Evolutionary conservation across 2,888 invertebrate genomes (phyloP).

Genomic region (Cheilosia scutellata): DNA sequence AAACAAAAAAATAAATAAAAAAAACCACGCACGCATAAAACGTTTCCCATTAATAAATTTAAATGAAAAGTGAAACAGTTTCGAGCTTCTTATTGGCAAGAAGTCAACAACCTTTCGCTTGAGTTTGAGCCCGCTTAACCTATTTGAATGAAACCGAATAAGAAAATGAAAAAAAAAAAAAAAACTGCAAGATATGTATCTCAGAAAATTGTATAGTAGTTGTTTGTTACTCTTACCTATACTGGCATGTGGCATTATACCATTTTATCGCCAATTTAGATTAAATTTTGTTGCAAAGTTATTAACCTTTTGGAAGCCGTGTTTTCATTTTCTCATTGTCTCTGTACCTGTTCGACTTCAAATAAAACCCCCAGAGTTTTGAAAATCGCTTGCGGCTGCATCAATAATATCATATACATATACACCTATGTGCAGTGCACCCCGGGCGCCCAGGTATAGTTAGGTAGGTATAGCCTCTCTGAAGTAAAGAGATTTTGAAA

Average conservation of each 20-base stretch:
- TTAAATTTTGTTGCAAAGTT: conserved; percentile 64
- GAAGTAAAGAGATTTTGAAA: conserved; percentile 49
- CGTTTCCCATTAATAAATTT: conserved; percentile 12
- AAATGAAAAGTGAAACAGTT: conserved; percentile 52
- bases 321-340: conserved; percentile 6
- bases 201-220: conserved; percentile 16
- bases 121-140: conserved; percentile 62
- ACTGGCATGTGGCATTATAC: conserved; percentile 44
- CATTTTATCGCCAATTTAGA: conserved; percentile 50
- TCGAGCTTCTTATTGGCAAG: conserved; percentile 4
- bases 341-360: conserved; percentile 25
- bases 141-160: conserved; percentile 45
- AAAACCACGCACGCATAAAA: conserved; percentile 8
- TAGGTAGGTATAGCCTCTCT: conserved; percentile 5
- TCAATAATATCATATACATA: conserved; percentile 3
- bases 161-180: conserved; percentile 34
- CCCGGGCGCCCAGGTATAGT: no score
- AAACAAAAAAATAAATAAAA: neutral
- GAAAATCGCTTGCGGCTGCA: conserved; percentile 66
- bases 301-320: conserved; percentile 65
- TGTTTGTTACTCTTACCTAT: conserved; percentile 30
- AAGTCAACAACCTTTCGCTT: conserved; percentile 62
- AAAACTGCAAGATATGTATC: conserved; percentile 65
- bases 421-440: no score
- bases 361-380: conserved; percentile 30